Conservation (phyloP, 2,113 vertebrate genomes). For the Scophthalmus maximus region DNA sequence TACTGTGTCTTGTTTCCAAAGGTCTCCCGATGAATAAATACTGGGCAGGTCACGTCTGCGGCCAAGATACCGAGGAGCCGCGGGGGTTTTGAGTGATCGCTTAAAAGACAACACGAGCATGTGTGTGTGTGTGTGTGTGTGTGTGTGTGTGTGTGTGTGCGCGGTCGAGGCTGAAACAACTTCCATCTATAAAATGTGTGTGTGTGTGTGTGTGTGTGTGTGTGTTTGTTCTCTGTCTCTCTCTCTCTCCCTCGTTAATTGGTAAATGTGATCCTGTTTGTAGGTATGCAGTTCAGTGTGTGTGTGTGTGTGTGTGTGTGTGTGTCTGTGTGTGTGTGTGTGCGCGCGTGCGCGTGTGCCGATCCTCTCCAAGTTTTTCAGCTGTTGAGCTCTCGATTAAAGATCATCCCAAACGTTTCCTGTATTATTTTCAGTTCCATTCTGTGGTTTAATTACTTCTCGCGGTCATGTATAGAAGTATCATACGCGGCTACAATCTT, state of each 20-base stretch:
- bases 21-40: conserved; percentile 72
- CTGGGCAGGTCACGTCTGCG: conserved; percentile 55
- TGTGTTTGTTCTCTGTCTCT: too few relatives aligned
- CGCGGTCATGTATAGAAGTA: too few relatives aligned
- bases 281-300: neutral
- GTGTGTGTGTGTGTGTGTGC: conserved; percentile 4
- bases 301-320: neutral
- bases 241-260: neutral
- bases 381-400: conserved; percentile 37
- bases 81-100: conserved; percentile 1
- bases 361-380: conserved; percentile 17
- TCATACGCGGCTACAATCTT: too few relatives aligned
- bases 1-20: conserved; percentile 66
- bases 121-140: neutral
- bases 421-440: too few relatives aligned
- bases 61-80: conserved; percentile 7
- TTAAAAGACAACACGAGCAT: neutral
- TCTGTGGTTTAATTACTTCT: too few relatives aligned
- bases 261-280: neutral
- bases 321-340: neutral
- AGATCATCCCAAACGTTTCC: neutral
- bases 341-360: neutral
- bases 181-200: too few relatives aligned
- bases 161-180: neutral
- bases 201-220: neutral